phyloP scores from a whole-genome alignment of 2,113 vertebrate species.

The Gymnorhina tibicen region DNA sequence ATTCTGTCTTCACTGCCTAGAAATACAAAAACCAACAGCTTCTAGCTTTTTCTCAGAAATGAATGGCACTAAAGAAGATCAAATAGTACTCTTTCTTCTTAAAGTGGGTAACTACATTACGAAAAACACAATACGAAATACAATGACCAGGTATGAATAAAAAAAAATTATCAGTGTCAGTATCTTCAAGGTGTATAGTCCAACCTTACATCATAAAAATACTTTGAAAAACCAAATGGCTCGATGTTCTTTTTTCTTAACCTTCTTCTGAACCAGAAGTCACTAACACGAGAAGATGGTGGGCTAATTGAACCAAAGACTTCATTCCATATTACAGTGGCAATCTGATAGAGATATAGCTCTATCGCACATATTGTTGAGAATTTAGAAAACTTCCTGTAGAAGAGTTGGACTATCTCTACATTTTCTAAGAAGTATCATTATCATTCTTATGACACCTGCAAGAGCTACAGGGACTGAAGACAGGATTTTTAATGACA shows the following conservation, averaged over 20 bases:
- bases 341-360: not conserved
- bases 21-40: not conserved
- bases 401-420: not conserved
- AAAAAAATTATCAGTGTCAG: not conserved
- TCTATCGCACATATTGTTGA: not conserved
- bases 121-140: not conserved
- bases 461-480: not conserved
- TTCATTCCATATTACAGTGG: not conserved
- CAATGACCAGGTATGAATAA: not conserved
- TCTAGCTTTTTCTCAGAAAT: not conserved
- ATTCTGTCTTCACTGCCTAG: not conserved
- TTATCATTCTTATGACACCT: not conserved
- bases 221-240: not conserved
- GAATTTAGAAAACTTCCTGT: not conserved
- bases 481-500: not conserved
- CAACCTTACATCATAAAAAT: not conserved
- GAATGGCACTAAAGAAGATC: not conserved
- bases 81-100: not conserved
- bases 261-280: not conserved
- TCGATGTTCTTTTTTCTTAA: not conserved
- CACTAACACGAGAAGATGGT: not conserved
- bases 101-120: not conserved
- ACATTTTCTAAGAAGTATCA: not conserved
- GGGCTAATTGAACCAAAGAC: not conserved
- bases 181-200: not conserved